Evolutionary conservation across 2,113 vertebrate species (phyloP), one percentile per base, ranked within the genome.

Genomic region (Australoheros scitulus): DNA sequence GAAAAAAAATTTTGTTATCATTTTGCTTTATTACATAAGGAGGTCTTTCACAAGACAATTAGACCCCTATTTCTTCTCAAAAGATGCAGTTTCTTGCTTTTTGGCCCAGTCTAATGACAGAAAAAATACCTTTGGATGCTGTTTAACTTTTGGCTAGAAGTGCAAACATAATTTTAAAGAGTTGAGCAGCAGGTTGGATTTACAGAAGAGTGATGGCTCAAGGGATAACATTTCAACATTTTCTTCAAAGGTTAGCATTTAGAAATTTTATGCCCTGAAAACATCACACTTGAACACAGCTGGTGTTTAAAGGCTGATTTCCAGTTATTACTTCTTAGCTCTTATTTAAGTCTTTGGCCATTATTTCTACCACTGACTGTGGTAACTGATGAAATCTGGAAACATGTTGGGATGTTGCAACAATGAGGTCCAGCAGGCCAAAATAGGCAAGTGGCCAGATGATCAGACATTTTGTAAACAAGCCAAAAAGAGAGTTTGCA

Each of bases 221-320:
- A 36, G 85, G 60, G 89, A 79, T 22, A 22, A 32, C 0, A 20
- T 81, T 79, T 87, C 59, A 85, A 72, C 68, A 72, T 72, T 72
- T 34, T 72, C 68, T 56, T 88, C 7, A 85, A 72, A 77, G 41
- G n/a, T 56, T 72, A 52, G 56, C 26, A 6, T 84, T 86, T 52
- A 55, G 68, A 72, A 72, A 72, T 72, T 72, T 1, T 55, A 34
- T 34, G 47, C n/a, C 47, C 26, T 72, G 18, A 72, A 55, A 72
- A 72, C 68, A n/a, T 58, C 34, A 41, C 50, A 86, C 29, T 76
- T 41, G 5, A 70, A 56, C 26, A 60, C 57, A 87, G 52, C 32
- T 91, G 82, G 52, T 36, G 47, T 81, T 79, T 77, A 7, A 74
- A 70, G 22, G 11, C 68, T 1, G 11, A 64, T 78, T 63, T 61